These are phyloP conservation scores for Macrosoma leucophasiata DNA, from an alignment of 2,888 invertebrate species.

Conservation along the genomic window DNA sequence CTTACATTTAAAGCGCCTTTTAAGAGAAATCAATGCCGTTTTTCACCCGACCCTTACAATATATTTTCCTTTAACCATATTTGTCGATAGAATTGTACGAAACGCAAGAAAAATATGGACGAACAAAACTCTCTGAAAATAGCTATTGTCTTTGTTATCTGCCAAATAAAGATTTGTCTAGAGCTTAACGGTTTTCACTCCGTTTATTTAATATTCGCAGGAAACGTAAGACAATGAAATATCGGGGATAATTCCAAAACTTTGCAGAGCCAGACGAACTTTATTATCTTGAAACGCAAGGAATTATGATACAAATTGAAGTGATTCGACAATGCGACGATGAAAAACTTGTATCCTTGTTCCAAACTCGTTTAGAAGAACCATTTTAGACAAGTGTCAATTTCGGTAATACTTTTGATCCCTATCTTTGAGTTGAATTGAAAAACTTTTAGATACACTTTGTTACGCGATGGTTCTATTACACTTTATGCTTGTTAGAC, in stretches of 20 bases:
- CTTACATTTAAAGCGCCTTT: neutral
- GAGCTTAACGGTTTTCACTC: too few relatives aligned
- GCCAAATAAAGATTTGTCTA: neutral
- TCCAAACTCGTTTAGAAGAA: slow-evolving; percentile 4
- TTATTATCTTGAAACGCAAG: too few relatives aligned
- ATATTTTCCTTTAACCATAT: neutral
- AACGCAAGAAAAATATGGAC: neutral
- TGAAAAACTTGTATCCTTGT: slow-evolving; percentile 9
- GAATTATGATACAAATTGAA: too few relatives aligned
- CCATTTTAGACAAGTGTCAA: slow-evolving; percentile 8
- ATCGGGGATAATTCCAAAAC: too few relatives aligned
- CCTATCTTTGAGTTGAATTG: slow-evolving; percentile 20
- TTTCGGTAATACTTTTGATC: slow-evolving; percentile 18
- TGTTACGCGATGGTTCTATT: too few relatives aligned
- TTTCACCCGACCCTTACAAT: neutral
- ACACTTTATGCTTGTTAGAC: too few relatives aligned
- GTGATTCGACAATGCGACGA: too few relatives aligned
- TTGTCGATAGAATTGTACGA: neutral
- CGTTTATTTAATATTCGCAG: too few relatives aligned
- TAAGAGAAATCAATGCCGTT: too few relatives aligned
- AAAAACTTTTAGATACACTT: too few relatives aligned
- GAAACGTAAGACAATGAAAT: too few relatives aligned
- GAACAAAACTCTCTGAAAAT: neutral
- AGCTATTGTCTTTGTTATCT: neutral
- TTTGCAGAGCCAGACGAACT: too few relatives aligned